These are phyloP conservation scores for Hoplodrina blanda DNA, from an alignment of 2,888 invertebrate genomes.

Conservation along the genomic window DNA sequence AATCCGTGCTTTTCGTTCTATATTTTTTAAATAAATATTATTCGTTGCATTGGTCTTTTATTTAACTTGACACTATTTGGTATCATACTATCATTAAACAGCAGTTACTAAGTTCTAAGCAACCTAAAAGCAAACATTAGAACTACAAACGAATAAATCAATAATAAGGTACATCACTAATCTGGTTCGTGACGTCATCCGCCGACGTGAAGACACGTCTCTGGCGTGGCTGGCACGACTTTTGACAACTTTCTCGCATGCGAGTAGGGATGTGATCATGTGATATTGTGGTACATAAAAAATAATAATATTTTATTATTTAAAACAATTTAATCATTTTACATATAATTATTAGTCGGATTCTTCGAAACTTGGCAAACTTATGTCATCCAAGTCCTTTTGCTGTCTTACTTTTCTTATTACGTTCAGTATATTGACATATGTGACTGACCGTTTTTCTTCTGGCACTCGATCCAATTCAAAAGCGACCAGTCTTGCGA, in stretches of 20 bases:
- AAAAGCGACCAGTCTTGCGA: slow-evolving; percentile 34
- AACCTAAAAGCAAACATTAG: no score
- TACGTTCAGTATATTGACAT: slow-evolving; percentile 29
- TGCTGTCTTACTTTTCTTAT: slow-evolving; percentile 33
- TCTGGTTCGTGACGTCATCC: no score
- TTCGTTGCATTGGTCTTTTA: slow-evolving; percentile 24
- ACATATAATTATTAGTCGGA: slow-evolving; percentile 8
- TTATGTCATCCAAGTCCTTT: slow-evolving; percentile 10
- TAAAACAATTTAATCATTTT: neutral
- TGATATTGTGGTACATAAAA: no score
- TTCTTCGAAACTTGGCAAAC: slow-evolving; percentile 9
- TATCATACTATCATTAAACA: slow-evolving; percentile 25
- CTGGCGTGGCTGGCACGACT: slow-evolving; percentile 9
- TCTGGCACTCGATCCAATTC: slow-evolving; percentile 37
- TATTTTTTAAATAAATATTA: slow-evolving; percentile 30
- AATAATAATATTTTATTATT: no score
- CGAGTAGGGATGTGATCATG: slow-evolving; percentile 3
- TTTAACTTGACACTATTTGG: slow-evolving; percentile 4
- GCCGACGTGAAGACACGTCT: neutral
- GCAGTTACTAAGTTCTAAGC: slow-evolving; percentile 12
- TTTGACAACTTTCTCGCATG: slow-evolving; percentile 7
- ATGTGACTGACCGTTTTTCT: slow-evolving; percentile 29
- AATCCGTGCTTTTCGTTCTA: slow-evolving; percentile 23
- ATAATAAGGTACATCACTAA: no score
- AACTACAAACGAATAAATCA: no score